Conservation (phyloP, 2,113 vertebrate genomes). For the Pseudorhombus dupliciocellatus region DNA sequence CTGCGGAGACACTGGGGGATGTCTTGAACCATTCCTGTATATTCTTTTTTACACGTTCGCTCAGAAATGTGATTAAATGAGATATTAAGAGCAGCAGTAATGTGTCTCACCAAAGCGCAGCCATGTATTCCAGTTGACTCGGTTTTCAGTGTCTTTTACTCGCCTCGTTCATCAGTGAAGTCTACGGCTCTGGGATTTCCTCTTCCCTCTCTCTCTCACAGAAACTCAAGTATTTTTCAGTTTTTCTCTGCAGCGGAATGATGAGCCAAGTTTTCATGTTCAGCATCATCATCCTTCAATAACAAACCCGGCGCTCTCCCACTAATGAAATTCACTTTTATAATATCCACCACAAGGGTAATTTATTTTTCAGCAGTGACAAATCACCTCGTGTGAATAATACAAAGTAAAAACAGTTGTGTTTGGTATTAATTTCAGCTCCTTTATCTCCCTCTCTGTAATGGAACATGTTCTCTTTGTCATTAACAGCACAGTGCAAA, state of each 20-base stretch:
- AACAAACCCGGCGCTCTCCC: constrained; percentile 20
- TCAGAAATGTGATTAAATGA: no score
- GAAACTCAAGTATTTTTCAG: not conserved
- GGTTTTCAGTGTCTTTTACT: no score
- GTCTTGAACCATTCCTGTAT: no score
- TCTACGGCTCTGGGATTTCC: not conserved
- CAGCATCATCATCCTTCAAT: constrained; percentile 21
- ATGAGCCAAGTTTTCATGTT: constrained; percentile 16
- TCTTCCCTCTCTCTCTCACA: not conserved
- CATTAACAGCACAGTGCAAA: constrained; percentile 5
- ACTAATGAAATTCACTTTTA: constrained; percentile 31
- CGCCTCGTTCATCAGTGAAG: not conserved
- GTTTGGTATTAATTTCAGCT: constrained; percentile 22
- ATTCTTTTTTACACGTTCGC: no score
- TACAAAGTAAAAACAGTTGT: constrained; percentile 31
- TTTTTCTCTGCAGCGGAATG: not conserved
- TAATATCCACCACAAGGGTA: constrained; percentile 41
- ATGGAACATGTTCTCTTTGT: not conserved
- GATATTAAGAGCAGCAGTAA: no score
- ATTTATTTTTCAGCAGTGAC: constrained; percentile 46
- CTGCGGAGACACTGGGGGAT: no score
- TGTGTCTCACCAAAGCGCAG: no score
- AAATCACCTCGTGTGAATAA: constrained; percentile 42
- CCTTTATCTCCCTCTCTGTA: not conserved
- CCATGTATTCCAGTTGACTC: no score